phyloP scores from a whole-genome alignment of 1,140 invertebrate species.

The Ectropis grisescens region DNA sequence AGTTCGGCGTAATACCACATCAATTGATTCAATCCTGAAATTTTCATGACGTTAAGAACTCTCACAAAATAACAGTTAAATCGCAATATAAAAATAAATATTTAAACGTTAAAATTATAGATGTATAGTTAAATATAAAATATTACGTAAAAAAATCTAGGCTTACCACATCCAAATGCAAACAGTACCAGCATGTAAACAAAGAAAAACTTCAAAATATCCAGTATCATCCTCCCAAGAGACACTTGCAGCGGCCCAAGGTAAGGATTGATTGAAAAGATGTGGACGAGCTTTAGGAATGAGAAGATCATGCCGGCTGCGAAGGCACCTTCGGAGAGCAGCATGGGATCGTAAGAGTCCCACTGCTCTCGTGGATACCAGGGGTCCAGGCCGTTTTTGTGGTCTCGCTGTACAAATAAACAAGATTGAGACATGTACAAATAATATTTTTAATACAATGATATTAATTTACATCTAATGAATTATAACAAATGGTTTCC shows the following conservation, averaged over 20 bases:
- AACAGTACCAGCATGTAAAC: conserved; percentile 92
- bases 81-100: too few species aligned
- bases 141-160: too few species aligned
- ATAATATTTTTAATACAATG: too few species aligned
- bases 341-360: conserved; percentile 94
- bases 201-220: conserved; percentile 95
- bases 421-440: too few species aligned
- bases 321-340: conserved; percentile 94
- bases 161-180: conserved; percentile 88
- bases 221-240: conserved; percentile 91
- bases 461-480: too few species aligned
- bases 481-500: too few species aligned
- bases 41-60: too few species aligned
- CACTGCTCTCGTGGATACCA: conserved; percentile 89
- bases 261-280: conserved; percentile 96
- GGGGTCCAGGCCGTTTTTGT: conserved; percentile 78
- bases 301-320: conserved; percentile 96
- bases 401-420: conserved; percentile 75
- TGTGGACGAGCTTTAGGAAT: conserved; percentile 94
- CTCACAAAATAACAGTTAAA: too few species aligned
- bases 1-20: conserved; percentile 96
- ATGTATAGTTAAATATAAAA: too few species aligned
- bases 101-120: too few species aligned
- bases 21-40: conserved; percentile 86
- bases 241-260: conserved; percentile 90